Evolutionary conservation across 2,113 vertebrate species (phyloP), one percentile per base, ranked within the genome.

Genomic region (Lasiurus cinereus): DNA sequence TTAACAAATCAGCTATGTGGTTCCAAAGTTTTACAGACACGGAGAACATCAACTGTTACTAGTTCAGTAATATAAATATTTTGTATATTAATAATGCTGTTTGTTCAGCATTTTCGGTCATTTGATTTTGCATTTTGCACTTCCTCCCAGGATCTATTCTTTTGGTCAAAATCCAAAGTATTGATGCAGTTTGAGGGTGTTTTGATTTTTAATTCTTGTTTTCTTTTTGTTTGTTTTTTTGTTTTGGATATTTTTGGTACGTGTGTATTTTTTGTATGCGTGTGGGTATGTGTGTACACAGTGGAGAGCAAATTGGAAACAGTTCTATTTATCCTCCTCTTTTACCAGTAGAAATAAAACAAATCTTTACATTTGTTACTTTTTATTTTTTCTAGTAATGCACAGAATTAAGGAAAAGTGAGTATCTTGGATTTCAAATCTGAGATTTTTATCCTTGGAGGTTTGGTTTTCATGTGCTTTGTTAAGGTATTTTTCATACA

Each of bases 41-140:
- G 66, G 98, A 98, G 98, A 98, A 98, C 98, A 98, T 98, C 98
- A 98, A 96, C 98, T 98, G 98, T 98, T 98, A 98, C 98, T 99
- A 98, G 98, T 98, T 98, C 98, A 98, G 98, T 99, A 98, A 98
- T 98, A 99, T 98, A 98, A 99, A 98, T 99, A 99, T 99, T 99
- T 99, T 98, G 98, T 99, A 99, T 99, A 98, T 98, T 98, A 98
- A 98, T 98, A 98, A 99, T 98, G 98, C 98, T 98, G 98, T 98
- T 98, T 98, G 97, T 98, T 98, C 97, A 98, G 98, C 98, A 99
- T 98, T 98, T 98, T 97, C 90, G 97, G 98, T 98, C 98, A 97
- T 98, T 98, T 98, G 96, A 99, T 99, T 99, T 99, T 99, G 98
- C 98, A 98, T 99, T 99, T 99, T 99, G 98, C 98, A 98, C 98